Conservation (phyloP, 35 echinoderm and acorn worm species). For the Eucidaris tribuloides region DNA sequence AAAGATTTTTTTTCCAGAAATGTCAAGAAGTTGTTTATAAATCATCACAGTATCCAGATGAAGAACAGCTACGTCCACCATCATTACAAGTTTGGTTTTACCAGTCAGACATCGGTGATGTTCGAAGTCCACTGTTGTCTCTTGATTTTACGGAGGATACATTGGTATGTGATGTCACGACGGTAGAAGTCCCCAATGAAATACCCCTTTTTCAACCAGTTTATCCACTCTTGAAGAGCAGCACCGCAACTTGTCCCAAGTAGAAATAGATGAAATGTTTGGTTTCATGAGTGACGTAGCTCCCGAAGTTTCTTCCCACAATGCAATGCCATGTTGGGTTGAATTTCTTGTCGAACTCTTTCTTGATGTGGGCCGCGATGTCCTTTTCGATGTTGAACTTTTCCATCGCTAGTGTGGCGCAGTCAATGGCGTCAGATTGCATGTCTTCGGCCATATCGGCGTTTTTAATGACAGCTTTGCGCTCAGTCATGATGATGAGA, state of each 20-base stretch:
- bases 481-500: neutral
- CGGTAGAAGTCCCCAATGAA: too few species aligned
- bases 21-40: too few species aligned
- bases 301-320: slow-evolving; percentile 61
- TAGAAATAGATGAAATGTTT: slow-evolving; percentile 60
- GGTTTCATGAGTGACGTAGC: slow-evolving; percentile 55
- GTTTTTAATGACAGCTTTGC: slow-evolving; percentile 51
- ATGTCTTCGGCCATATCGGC: slow-evolving; percentile 58
- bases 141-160: too few species aligned
- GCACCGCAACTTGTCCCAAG: slow-evolving; percentile 37
- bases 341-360: slow-evolving; percentile 68
- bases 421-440: slow-evolving; percentile 46
- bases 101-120: too few species aligned
- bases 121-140: too few species aligned
- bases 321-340: slow-evolving; percentile 70
- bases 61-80: too few species aligned
- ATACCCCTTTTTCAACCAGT: too few species aligned
- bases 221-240: slow-evolving; percentile 54
- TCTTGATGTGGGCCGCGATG: slow-evolving; percentile 65
- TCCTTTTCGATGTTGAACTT: slow-evolving; percentile 59
- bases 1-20: too few species aligned
- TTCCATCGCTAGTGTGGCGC: slow-evolving; percentile 21
- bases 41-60: too few species aligned
- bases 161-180: too few species aligned
- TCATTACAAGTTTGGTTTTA: too few species aligned